Conservation (phyloP, 2,797 vertebrate species). For the Acropternis orthonyx region DNA sequence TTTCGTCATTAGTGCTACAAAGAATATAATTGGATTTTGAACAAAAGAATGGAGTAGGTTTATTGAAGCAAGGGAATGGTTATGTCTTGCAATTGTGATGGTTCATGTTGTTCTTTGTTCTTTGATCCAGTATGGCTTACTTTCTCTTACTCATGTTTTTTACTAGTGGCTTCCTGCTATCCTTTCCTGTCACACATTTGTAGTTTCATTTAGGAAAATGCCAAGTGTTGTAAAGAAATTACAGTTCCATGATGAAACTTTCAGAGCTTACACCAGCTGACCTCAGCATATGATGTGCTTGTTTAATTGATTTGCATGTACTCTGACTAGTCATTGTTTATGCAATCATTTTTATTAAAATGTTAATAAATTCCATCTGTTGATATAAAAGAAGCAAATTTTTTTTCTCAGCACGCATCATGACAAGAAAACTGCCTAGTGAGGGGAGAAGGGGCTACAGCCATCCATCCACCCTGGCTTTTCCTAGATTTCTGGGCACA, state of each 20-base stretch:
- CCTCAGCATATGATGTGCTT: neutral
- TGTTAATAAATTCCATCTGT: neutral
- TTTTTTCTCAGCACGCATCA: neutral
- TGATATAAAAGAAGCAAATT: neutral
- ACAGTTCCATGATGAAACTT: neutral
- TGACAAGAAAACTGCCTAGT: neutral
- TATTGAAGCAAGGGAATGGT: neutral
- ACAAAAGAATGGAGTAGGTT: neutral
- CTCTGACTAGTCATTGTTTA: neutral
- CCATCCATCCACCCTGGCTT: neutral
- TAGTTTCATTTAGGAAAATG: neutral
- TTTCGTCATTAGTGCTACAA: neutral
- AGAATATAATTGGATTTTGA: neutral
- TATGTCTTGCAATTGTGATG: neutral
- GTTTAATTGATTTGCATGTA: neutral
- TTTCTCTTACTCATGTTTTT: neutral
- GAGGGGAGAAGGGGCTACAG: neutral
- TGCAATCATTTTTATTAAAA: neutral
- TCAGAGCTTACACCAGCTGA: neutral
- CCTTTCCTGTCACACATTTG: neutral
- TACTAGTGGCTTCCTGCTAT: neutral
- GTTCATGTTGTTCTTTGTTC: neutral
- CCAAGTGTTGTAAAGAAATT: neutral
- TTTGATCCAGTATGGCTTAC: neutral
- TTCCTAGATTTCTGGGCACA: neutral